A percentile compares a stretch with the other conserved stretches of the same genome.
Conservation (phyloP, 2,113 vertebrate genomes). For the Dicerorhinus sumatrensis region DNA sequence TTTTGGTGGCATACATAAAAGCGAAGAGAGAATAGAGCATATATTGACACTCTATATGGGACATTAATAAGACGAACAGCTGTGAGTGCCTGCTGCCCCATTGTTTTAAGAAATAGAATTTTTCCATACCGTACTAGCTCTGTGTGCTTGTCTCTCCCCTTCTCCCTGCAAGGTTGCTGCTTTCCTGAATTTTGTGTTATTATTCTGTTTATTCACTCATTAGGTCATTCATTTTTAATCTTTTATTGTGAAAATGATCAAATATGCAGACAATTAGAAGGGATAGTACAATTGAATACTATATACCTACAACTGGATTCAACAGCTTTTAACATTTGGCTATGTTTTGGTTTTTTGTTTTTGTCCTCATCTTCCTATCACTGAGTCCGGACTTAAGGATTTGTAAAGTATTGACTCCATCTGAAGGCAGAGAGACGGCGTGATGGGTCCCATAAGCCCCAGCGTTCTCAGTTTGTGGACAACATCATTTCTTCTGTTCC, state of each 20-base stretch:
- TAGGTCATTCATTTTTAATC: background rate
- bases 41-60: background rate
- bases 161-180: background rate
- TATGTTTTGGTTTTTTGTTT: background rate
- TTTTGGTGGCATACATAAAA: background rate
- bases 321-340: background rate
- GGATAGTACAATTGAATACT: background rate
- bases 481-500: rapidly evolving
- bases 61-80: background rate
- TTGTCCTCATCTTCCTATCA: background rate
- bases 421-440: too few relatives aligned
- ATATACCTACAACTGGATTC: background rate
- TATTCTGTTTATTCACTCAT: background rate
- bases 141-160: too few relatives aligned
- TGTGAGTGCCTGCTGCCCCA: background rate
- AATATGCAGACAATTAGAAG: background rate
- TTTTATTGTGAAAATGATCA: slow-evolving; percentile 20
- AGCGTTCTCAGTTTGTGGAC: rapidly evolving
- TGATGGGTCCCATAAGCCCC: background rate
- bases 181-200: background rate
- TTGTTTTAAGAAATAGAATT: background rate
- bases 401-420: background rate
- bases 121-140: background rate
- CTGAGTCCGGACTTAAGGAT: background rate
- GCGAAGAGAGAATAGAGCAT: background rate